phyloP scores from a whole-genome alignment of 2,888 invertebrate species.

The Hemithea aestivaria region DNA sequence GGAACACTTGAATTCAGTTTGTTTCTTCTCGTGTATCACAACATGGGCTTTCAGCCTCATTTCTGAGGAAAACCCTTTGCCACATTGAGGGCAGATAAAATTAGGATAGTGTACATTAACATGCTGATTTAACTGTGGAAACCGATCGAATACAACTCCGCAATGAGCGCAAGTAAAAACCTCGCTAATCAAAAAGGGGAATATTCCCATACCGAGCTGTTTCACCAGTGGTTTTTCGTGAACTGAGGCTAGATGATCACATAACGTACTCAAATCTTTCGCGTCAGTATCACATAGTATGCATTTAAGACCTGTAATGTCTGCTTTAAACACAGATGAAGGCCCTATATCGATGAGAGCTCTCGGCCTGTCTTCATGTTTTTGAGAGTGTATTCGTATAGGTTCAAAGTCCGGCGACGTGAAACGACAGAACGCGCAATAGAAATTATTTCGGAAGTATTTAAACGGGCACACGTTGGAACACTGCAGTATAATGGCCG shows the following conservation, averaged over 20 bases:
- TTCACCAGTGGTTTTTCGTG: conserved; percentile 16
- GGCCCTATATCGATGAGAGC: neutral
- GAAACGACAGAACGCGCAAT: conserved; percentile 52
- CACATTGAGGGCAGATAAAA: conserved; percentile 40
- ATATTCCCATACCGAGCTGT: conserved; percentile 6
- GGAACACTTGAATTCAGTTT: neutral
- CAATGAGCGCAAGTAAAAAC: conserved; percentile 15
- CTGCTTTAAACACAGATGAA: conserved; percentile 8
- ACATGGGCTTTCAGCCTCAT: neutral
- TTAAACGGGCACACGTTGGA: conserved; percentile 63
- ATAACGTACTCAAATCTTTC: conserved; percentile 6
- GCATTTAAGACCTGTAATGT: conserved; percentile 18
- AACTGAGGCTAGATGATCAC: conserved; percentile 11
- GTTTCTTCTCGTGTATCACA: neutral
- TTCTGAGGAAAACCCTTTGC: too few species aligned
- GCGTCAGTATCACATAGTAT: conserved; percentile 15
- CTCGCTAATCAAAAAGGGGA: conserved; percentile 15
- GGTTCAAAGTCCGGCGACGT: conserved; percentile 7
- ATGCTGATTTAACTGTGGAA: conserved; percentile 34
- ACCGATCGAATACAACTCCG: conserved; percentile 5
- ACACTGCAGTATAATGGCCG: conserved; percentile 55
- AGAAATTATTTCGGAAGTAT: conserved; percentile 53
- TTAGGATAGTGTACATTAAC: conserved; percentile 49
- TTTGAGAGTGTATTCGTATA: conserved; percentile 1
- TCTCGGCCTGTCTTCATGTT: neutral